Evolutionary conservation across 2,113 vertebrate species (phyloP), one percentile per base, ranked within the genome.

Genomic region (Engystomops pustulosus): DNA sequence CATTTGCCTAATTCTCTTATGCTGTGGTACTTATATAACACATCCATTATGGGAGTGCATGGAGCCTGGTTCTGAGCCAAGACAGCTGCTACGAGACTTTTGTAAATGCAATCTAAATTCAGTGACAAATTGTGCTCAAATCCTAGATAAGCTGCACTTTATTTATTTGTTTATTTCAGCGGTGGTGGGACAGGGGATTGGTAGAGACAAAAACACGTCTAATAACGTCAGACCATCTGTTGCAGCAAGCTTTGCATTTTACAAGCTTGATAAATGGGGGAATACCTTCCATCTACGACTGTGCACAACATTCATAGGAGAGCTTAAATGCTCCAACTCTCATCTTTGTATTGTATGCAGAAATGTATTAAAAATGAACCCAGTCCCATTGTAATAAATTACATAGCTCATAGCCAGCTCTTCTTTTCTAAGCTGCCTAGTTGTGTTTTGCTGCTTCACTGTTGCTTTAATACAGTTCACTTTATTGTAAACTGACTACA

Each of bases 141-240:
- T 96, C 92, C 92, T 87, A 90, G 92, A 92, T 95, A 94, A 96
- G 90, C 94, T 91, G 88, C 85, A 81, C 90, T 91, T 84, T 78
- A 84, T 84, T 77, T 81, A 84, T 84, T 78, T 84, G 45, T 84
- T 84, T 84, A 77, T 84, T 88, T 90, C 82, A 90, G 89, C 85
- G 60, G 89, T 88, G 84, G 87, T 90, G 85, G 86, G 87, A 84
- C 3, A 71, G 84, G 87, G 88, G 90, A 91, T 91, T 32, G 58
- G 76, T 88, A 60, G 84, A 88, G 88, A 17, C 75, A 77, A 83
- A 87, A 89, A 23, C 86, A 88, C 36, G 65, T 88, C 88, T 89
- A 89, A 88, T 94, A 88, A 89, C 86, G 44, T 91, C 86, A 91
- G 87, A 76, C 93, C 94, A 93, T 95, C 94, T 95, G 94, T 87